Evolutionary conservation across 1,140 invertebrate species (phyloP).

Genomic region (Camponotus pennsylvanicus): DNA sequence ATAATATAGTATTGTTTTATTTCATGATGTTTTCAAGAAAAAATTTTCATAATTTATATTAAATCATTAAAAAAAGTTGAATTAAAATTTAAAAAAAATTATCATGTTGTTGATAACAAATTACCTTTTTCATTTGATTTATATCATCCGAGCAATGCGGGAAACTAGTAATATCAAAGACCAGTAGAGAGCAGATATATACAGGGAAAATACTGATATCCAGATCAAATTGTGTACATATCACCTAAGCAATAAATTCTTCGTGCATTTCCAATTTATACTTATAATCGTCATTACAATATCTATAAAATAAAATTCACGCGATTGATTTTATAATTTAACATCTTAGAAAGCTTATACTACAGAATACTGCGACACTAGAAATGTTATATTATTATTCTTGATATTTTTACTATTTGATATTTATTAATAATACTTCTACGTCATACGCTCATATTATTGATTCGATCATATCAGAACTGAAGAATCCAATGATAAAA

Average conservation of each 20-base stretch:
- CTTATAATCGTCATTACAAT: background rate
- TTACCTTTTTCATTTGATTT: background rate
- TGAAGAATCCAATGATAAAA: no score
- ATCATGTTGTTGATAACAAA: background rate
- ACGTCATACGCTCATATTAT: no score
- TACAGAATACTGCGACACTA: background rate
- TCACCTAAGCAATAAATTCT: background rate
- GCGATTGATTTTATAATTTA: background rate
- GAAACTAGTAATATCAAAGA: background rate
- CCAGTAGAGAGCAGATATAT: slow-evolving; percentile 1
- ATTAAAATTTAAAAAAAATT: background rate
- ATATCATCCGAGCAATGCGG: background rate
- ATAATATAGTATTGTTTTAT: background rate
- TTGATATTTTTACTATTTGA: background rate
- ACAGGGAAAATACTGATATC: background rate
- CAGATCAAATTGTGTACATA: background rate
- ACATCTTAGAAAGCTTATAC: background rate
- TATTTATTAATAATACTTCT: background rate
- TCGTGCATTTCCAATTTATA: no score
- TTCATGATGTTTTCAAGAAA: background rate
- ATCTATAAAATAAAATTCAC: background rate
- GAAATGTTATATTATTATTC: background rate
- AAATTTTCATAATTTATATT: background rate
- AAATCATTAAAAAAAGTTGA: background rate
- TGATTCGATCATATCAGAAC: no score